phyloP scores from a whole-genome alignment of 2,113 vertebrate genomes.

The Chinchilla lanigera region DNA sequence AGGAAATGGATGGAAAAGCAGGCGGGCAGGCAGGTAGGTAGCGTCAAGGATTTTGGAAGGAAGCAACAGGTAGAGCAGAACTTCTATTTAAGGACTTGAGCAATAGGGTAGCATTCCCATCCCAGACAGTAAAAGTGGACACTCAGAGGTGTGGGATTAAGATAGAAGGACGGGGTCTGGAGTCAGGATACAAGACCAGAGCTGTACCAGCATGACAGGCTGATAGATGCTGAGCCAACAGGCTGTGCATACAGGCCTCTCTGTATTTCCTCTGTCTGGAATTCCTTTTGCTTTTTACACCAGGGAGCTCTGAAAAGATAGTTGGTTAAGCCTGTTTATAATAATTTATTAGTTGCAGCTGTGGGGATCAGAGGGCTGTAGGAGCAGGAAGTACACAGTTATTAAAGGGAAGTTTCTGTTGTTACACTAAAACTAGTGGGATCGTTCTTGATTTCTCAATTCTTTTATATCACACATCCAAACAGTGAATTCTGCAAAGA shows the following conservation, averaged over 20 bases:
- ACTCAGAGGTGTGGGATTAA: background rate
- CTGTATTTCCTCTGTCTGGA: background rate
- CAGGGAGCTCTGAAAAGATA: background rate
- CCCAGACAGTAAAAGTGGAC: background rate
- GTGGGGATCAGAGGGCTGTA: background rate
- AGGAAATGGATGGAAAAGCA: background rate
- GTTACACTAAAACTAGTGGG: background rate
- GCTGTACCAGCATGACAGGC: background rate
- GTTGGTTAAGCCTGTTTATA: slow-evolving; percentile 1
- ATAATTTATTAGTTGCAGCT: slow-evolving; percentile 47
- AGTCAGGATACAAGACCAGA: background rate
- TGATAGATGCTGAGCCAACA: background rate
- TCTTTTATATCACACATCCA: slow-evolving; percentile 21
- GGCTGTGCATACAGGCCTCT: background rate
- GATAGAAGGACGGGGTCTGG: background rate
- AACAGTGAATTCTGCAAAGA: background rate
- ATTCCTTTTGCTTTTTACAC: background rate
- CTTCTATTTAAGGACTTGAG: background rate
- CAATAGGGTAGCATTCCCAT: background rate
- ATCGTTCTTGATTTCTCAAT: slow-evolving; percentile 42
- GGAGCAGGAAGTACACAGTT: slow-evolving; percentile 24
- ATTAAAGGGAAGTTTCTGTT: slow-evolving; percentile 16
- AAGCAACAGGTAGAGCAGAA: background rate
- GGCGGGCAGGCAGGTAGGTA: background rate
- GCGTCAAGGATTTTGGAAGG: slow-evolving; percentile 10